Percentiles rank a stretch among this genome's conserved stretches.
These are phyloP conservation scores for Chunga burmeisteri DNA, from an alignment of 2,113 vertebrate species.

Conservation along the genomic window DNA sequence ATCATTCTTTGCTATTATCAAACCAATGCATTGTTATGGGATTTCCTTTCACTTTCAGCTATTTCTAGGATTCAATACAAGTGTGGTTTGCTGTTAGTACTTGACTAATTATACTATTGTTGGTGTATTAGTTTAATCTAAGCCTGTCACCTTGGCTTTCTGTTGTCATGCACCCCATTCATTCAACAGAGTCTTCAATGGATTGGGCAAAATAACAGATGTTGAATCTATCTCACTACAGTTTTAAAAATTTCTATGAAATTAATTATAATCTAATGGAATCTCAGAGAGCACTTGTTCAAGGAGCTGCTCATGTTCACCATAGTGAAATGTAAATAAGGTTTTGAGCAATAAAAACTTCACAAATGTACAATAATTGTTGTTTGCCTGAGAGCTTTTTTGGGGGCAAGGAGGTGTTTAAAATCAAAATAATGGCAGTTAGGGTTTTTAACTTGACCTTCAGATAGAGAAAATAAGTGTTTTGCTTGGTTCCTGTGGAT, in stretches of 20 bases:
- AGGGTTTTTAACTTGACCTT: neutral
- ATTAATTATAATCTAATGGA: neutral
- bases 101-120: slow-evolving; percentile 62
- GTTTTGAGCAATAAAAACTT: neutral
- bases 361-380: neutral
- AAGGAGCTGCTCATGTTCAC: neutral
- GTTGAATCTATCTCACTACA: slow-evolving; percentile 10
- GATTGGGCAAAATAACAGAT: neutral
- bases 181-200: neutral
- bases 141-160: slow-evolving; percentile 47
- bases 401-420: neutral
- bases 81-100: slow-evolving; percentile 19
- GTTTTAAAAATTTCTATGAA: slow-evolving; percentile 4
- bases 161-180: slow-evolving; percentile 9
- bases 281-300: neutral
- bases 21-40: slow-evolving; percentile 28
- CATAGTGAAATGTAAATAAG: neutral
- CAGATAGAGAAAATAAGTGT: slow-evolving; percentile 1
- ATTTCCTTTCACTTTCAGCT: slow-evolving; percentile 39
- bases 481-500: neutral
- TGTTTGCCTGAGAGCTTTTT: neutral
- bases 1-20: slow-evolving; percentile 58
- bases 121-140: slow-evolving; percentile 55
- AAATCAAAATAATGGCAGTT: neutral
- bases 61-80: slow-evolving; percentile 54